These are phyloP conservation scores for Lithobates sylvaticus DNA, from an alignment of 2,797 vertebrate genomes.

Conservation along the genomic window DNA sequence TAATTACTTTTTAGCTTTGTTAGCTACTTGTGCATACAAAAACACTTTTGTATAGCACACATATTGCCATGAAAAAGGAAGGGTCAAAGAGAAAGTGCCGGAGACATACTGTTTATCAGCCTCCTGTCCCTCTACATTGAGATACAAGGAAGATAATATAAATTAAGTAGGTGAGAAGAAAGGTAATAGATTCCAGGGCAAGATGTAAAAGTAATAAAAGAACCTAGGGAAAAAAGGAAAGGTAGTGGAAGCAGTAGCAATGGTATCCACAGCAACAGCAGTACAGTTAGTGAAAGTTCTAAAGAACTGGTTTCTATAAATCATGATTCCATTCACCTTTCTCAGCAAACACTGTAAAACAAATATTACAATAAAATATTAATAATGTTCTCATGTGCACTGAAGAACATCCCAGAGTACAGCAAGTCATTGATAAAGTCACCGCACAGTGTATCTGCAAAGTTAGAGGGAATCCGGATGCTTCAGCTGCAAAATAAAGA, in stretches of 20 bases:
- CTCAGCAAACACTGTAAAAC: constrained; percentile 16
- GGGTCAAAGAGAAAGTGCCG: no score
- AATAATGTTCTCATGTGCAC: constrained; percentile 23
- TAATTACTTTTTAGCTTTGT: no score
- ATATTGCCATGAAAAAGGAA: no score
- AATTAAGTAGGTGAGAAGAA: no score
- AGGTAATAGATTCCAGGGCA: no score
- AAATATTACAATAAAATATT: constrained; percentile 54
- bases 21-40: no score
- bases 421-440: constrained; percentile 37
- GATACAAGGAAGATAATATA: no score
- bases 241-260: not conserved
- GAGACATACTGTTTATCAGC: no score
- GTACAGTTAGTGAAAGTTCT: constrained; percentile 1
- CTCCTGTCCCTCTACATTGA: no score
- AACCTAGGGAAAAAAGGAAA: not conserved
- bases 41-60: no score
- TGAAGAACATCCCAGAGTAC: constrained; percentile 25
- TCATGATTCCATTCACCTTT: constrained; percentile 12
- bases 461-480: not conserved
- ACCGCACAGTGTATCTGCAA: constrained; percentile 13
- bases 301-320: constrained; percentile 13
- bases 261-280: not conserved
- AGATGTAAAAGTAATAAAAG: no score
- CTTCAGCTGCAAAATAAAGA: constrained; percentile 49